These are phyloP conservation scores for Chlorodrepanis virens DNA, from an alignment of 2,113 vertebrate genomes.

Conservation along the genomic window DNA sequence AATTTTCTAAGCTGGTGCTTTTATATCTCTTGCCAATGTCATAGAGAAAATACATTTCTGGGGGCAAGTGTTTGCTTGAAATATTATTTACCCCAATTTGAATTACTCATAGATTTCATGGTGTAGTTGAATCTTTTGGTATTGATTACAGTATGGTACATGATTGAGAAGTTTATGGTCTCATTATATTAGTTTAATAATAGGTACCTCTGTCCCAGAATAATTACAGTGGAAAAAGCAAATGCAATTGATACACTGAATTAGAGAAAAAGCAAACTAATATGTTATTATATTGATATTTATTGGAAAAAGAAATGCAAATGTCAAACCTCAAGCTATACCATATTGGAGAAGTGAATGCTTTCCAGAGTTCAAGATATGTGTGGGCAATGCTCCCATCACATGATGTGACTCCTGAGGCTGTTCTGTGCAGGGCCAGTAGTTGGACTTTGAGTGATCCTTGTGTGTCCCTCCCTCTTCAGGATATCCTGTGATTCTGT, in stretches of 20 bases:
- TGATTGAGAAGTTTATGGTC: not conserved
- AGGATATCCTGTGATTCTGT: not conserved
- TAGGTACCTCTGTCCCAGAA: not conserved
- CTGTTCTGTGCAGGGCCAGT: not conserved
- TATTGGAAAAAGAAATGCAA: not conserved
- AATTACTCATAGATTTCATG: not conserved
- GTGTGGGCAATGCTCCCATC: accelerated
- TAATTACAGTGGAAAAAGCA: not conserved
- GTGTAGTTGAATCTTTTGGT: not conserved
- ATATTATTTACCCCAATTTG: not conserved
- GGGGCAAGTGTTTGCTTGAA: not conserved
- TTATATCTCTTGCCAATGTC: not conserved
- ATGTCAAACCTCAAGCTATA: not conserved
- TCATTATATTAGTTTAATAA: not conserved
- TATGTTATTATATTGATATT: not conserved
- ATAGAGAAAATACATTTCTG: not conserved
- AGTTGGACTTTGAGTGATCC: accelerated
- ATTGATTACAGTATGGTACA: not conserved
- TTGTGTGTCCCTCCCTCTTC: not conserved
- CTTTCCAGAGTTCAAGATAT: not conserved
- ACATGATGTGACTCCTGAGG: not conserved
- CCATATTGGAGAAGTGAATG: not conserved
- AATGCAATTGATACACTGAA: not conserved
- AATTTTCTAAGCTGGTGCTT: not conserved
- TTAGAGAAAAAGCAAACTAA: not conserved